phyloP scores from a whole-genome alignment of 1,140 invertebrate species.

The Monochamus saltuarius region DNA sequence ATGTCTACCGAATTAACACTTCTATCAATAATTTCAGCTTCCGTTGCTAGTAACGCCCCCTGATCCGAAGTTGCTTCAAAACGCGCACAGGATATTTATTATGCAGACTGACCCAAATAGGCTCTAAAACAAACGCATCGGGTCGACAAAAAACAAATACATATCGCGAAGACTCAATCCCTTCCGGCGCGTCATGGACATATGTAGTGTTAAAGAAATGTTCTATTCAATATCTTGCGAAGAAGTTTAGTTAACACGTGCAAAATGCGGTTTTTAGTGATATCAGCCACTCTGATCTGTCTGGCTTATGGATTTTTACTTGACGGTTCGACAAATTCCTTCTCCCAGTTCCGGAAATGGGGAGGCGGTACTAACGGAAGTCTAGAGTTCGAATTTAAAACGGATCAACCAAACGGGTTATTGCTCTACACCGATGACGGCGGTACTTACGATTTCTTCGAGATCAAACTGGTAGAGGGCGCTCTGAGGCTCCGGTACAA shows the following conservation, averaged over 20 bases:
- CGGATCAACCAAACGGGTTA: slow-evolving; percentile 83
- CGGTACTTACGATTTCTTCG: slow-evolving; percentile 92
- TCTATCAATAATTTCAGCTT: no score
- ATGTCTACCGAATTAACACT: no score
- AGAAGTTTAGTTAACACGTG: background rate
- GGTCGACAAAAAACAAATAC: no score
- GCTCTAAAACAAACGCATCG: no score
- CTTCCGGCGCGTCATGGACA: no score
- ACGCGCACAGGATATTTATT: no score
- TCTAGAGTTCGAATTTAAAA: slow-evolving; percentile 91
- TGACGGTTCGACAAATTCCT: slow-evolving; percentile 82
- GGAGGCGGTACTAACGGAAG: slow-evolving; percentile 81
- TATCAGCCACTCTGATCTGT: slow-evolving; percentile 17
- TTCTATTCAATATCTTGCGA: no score
- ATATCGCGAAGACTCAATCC: no score
- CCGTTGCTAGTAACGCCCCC: no score
- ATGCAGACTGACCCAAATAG: no score
- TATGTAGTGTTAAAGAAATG: no score
- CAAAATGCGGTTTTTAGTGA: slow-evolving; percentile 26
- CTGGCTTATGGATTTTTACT: slow-evolving; percentile 62
- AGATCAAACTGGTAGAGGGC: slow-evolving; percentile 90
- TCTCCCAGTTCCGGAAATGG: slow-evolving; percentile 90
- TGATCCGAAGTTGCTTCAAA: no score
- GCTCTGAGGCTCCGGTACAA: slow-evolving; percentile 84
- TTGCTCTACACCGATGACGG: slow-evolving; percentile 93